Conservation (phyloP, 2,888 invertebrate species). For the Cremastinae sp. region DNA sequence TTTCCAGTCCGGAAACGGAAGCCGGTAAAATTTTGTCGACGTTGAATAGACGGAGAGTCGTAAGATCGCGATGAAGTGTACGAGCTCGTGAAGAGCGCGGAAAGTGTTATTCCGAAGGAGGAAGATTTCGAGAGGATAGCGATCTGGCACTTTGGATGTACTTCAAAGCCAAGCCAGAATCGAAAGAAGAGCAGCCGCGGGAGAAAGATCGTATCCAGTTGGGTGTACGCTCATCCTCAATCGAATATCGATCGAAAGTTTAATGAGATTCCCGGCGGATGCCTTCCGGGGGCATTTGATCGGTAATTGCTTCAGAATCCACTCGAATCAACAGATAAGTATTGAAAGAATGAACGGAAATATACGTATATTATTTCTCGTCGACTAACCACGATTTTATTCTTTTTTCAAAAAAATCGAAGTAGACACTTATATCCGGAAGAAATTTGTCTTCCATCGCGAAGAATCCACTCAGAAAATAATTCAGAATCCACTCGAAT, state of each 20-base stretch:
- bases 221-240: slow-evolving; percentile 38
- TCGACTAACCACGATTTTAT: background rate
- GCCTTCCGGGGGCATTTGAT: slow-evolving; percentile 48
- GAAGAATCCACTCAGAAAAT: slow-evolving; percentile 11
- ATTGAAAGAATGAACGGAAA: slow-evolving; percentile 15
- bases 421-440: slow-evolving; percentile 40
- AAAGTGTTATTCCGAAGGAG: slow-evolving; percentile 14
- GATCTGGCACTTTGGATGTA: slow-evolving; percentile 39
- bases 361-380: slow-evolving; percentile 22
- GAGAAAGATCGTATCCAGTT: slow-evolving; percentile 54
- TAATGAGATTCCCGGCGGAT: slow-evolving; percentile 65
- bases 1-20: too few species aligned
- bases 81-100: slow-evolving; percentile 23
- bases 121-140: slow-evolving; percentile 4
- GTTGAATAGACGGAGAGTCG: background rate
- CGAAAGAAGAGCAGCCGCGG: too few species aligned
- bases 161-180: slow-evolving; percentile 29
- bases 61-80: slow-evolving; percentile 1
- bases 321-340: slow-evolving; percentile 65
- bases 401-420: slow-evolving; percentile 20
- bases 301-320: slow-evolving; percentile 66
- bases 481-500: too few species aligned
- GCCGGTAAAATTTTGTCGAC: background rate
- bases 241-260: slow-evolving; percentile 64
- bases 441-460: slow-evolving; percentile 22